Evolutionary conservation across 1,140 invertebrate species (phyloP).

Genomic region (Trichonephila clavipes): DNA sequence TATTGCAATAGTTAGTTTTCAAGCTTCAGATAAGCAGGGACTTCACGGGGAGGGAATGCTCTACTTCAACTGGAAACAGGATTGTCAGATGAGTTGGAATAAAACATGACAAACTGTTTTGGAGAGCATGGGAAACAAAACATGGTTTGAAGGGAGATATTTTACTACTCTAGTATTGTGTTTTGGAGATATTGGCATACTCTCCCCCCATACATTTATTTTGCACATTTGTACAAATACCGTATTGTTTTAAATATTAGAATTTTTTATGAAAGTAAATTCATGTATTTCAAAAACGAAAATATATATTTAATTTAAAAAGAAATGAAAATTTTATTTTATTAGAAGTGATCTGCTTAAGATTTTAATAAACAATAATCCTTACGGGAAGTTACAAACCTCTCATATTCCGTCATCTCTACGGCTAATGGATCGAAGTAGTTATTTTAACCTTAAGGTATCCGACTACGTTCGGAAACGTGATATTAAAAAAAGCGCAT

Average conservation of each 20-base stretch:
- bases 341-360: not conserved
- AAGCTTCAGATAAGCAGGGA: no score
- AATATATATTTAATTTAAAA: no score
- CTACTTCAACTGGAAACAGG: no score
- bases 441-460: no score
- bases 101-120: not conserved
- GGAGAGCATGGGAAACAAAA: not conserved
- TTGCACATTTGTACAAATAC: not conserved
- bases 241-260: not conserved
- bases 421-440: no score
- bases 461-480: no score
- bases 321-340: not conserved
- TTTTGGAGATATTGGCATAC: not conserved
- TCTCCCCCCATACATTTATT: no score
- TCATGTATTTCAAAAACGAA: not conserved
- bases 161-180: not conserved
- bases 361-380: not conserved
- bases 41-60: no score
- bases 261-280: not conserved
- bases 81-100: not conserved
- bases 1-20: no score
- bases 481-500: no score
- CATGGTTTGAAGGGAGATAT: not conserved
- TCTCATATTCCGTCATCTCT: no score
- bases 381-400: no score